These are phyloP conservation scores for Notodonta ziczac DNA, from an alignment of 2,888 invertebrate species.

Conservation along the genomic window DNA sequence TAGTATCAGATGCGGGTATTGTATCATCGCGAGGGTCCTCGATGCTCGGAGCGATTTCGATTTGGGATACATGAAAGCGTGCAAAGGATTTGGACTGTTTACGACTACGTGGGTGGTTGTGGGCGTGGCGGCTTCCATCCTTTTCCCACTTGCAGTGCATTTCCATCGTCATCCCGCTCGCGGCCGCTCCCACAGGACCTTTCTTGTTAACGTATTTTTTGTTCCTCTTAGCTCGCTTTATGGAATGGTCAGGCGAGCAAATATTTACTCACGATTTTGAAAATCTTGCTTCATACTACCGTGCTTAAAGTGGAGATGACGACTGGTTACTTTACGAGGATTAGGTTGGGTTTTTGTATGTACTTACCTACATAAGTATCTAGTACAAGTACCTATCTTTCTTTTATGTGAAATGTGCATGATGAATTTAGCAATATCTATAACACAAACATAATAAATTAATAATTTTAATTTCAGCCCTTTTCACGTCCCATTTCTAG, in stretches of 20 bases:
- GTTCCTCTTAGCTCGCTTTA: conserved; percentile 74
- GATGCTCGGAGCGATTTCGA: conserved; percentile 80
- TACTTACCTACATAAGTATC: conserved; percentile 4
- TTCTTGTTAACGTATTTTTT: conserved; percentile 82
- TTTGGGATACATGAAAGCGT: conserved; percentile 84
- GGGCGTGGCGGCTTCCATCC: conserved; percentile 74
- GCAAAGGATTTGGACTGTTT: conserved; percentile 84
- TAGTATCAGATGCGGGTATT: conserved; percentile 52
- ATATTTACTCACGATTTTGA: conserved; percentile 83
- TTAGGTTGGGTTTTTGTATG: conserved; percentile 21
- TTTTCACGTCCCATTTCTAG: too few relatives aligned
- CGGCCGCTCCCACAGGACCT: conserved; percentile 83
- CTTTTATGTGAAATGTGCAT: conserved; percentile 24
- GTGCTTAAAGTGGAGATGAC: conserved; percentile 60
- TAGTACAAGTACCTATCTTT: conserved; percentile 6
- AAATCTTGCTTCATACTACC: conserved; percentile 79
- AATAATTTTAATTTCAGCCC: neutral
- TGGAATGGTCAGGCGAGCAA: conserved; percentile 80
- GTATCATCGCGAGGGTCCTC: conserved; percentile 42
- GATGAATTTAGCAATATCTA: neutral
- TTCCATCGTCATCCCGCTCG: conserved; percentile 55
- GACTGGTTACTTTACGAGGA: conserved; percentile 56
- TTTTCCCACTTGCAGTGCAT: conserved; percentile 42
- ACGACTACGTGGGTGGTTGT: conserved; percentile 83
- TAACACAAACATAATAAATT: too few relatives aligned